A percentile compares a stretch with the other conserved stretches of the same genome.
These are phyloP conservation scores for Sminthurinus signatus DNA, from an alignment of 1,140 invertebrate species.

Conservation along the genomic window DNA sequence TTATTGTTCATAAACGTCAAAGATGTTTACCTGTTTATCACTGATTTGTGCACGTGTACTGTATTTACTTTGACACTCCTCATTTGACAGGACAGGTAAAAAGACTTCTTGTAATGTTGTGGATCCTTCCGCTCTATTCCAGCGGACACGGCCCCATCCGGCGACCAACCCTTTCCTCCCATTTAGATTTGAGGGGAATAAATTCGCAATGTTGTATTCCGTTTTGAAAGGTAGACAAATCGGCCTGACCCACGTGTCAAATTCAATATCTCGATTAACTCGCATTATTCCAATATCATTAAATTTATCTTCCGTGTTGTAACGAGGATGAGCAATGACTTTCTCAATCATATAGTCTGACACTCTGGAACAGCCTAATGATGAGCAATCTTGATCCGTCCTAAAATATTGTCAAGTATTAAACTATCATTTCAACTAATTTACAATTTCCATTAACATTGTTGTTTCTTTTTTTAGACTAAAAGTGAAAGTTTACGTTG, in stretches of 20 bases:
- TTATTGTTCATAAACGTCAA: no score
- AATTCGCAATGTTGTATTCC: background rate
- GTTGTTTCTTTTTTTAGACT: no score
- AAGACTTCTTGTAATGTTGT: constrained; percentile 24
- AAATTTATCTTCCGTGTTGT: constrained; percentile 29
- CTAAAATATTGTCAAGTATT: no score
- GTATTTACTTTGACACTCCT: constrained; percentile 33
- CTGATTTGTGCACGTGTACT: constrained; percentile 16
- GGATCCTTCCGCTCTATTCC: constrained; percentile 30
- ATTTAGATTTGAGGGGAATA: constrained; percentile 4
- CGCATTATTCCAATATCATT: constrained; percentile 38
- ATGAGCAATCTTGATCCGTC: constrained; percentile 53
- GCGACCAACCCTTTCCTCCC: constrained; percentile 15
- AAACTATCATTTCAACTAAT: no score
- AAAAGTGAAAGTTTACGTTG: no score
- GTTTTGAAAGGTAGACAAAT: constrained; percentile 29
- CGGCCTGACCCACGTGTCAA: constrained; percentile 24
- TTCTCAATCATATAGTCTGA: constrained; percentile 33
- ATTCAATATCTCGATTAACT: constrained; percentile 30
- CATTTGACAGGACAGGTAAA: constrained; percentile 28
- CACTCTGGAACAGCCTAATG: constrained; percentile 31
- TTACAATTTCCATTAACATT: no score
- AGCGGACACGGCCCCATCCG: constrained; percentile 29
- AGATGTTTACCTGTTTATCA: constrained; percentile 24
- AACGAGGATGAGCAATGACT: constrained; percentile 31